A percentile compares a stretch with the other conserved stretches of the same genome.
phyloP scores from a whole-genome alignment of 1,140 invertebrate genomes.

The Pseudomyrmex flavicornis region DNA sequence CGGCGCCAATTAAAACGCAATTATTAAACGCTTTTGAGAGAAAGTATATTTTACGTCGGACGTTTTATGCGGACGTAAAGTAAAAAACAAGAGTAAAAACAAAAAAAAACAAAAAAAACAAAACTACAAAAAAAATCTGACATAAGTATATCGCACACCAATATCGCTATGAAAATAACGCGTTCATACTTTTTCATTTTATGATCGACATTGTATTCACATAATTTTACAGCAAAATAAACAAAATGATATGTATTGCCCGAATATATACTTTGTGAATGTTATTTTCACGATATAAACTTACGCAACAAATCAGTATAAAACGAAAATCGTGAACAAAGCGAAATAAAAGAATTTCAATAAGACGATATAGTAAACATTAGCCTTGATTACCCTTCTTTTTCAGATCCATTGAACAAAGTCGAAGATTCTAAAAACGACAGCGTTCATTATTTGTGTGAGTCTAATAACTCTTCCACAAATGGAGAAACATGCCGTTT shows the following conservation, averaged over 20 bases:
- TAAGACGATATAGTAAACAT: conserved; percentile 51
- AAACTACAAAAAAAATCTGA: background rate
- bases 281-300: background rate
- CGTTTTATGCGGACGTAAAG: no score
- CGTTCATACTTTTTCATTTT: background rate
- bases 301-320: background rate
- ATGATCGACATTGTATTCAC: background rate
- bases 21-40: background rate
- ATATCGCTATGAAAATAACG: background rate
- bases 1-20: background rate
- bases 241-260: background rate
- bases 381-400: conserved; percentile 63
- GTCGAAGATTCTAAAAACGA: conserved; percentile 4
- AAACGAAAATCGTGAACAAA: background rate
- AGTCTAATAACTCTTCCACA: conserved; percentile 54
- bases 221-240: background rate
- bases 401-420: conserved; percentile 53
- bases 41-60: background rate
- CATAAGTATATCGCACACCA: background rate
- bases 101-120: background rate
- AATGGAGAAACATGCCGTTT: conserved; percentile 10
- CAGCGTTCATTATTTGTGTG: background rate
- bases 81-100: background rate
- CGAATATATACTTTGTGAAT: background rate
- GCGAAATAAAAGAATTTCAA: background rate